phyloP scores from a whole-genome alignment of 2,888 invertebrate species.

The Brachypterus glaber region DNA sequence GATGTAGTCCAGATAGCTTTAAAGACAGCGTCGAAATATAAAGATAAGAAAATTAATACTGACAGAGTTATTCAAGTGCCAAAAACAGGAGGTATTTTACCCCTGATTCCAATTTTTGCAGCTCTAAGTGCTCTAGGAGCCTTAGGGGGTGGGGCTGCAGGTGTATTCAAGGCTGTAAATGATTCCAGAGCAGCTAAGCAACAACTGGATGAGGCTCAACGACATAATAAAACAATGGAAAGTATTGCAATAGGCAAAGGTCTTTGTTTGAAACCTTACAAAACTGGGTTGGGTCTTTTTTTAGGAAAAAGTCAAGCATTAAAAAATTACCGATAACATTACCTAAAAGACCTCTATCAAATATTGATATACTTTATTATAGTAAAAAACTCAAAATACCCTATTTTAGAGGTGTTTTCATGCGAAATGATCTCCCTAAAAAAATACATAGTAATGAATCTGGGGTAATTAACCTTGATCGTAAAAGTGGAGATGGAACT shows the following conservation, averaged over 20 bases:
- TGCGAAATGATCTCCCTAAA: slow-evolving; percentile 15
- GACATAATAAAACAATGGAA: slow-evolving; percentile 35
- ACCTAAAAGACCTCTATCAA: slow-evolving; percentile 15
- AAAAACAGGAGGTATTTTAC: slow-evolving; percentile 30
- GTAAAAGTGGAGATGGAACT: slow-evolving; percentile 4
- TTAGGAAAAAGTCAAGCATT: slow-evolving; percentile 7
- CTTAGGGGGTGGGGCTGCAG: slow-evolving; percentile 32
- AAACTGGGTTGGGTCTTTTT: slow-evolving; percentile 5
- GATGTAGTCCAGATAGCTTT: too few species aligned
- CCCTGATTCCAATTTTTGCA: slow-evolving; percentile 31
- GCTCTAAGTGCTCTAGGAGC: slow-evolving; percentile 29
- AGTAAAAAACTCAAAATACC: slow-evolving; percentile 14
- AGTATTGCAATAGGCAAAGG: slow-evolving; percentile 26
- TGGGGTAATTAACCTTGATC: slow-evolving; percentile 16
- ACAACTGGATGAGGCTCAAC: slow-evolving; percentile 26
- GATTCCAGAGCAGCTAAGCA: slow-evolving; percentile 29
- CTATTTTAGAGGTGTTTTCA: slow-evolving; percentile 20
- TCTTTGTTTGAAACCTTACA: not conserved
- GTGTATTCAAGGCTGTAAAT: slow-evolving; percentile 31
- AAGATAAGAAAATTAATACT: not conserved
- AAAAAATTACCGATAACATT: slow-evolving; percentile 18
- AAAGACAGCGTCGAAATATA: too few species aligned
- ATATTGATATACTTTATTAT: slow-evolving; percentile 15
- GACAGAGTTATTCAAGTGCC: slow-evolving; percentile 19
- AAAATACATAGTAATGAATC: slow-evolving; percentile 7